These are phyloP conservation scores for Eristalis intricaria DNA, from an alignment of 2,888 invertebrate species.

Conservation along the genomic window DNA sequence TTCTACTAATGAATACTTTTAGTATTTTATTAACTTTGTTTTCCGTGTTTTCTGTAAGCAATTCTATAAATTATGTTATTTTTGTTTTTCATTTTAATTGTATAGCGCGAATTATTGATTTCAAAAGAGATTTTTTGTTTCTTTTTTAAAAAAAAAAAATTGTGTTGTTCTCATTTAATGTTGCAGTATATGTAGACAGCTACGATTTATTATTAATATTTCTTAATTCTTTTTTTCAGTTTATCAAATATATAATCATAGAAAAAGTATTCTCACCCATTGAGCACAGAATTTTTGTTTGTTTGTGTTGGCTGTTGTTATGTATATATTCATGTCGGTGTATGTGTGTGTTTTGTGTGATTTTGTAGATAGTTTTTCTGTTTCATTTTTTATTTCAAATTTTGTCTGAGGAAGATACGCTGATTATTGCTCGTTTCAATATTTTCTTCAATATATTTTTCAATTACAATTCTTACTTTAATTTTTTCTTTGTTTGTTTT, in stretches of 20 bases:
- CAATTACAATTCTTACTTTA: neutral
- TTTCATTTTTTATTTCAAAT: neutral
- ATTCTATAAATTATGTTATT: constrained; percentile 69
- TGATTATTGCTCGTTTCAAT: constrained; percentile 66
- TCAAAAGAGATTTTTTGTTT: constrained; percentile 43
- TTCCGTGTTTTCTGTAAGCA: constrained; percentile 77
- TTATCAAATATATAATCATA: constrained; percentile 69
- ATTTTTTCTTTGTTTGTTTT: neutral
- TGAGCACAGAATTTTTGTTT: constrained; percentile 52
- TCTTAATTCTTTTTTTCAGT: constrained; percentile 32
- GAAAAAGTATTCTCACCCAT: constrained; percentile 66
- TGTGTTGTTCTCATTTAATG: constrained; percentile 37
- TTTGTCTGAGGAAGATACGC: constrained; percentile 63
- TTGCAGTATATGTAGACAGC: constrained; percentile 61
- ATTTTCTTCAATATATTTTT: constrained; percentile 22
- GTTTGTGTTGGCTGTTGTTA: neutral
- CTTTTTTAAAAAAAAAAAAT: constrained; percentile 25
- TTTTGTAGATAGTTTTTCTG: neutral
- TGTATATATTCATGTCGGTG: neutral
- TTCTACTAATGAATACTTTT: constrained; percentile 70
- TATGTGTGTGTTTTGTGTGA: neutral
- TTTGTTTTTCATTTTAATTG: constrained; percentile 50
- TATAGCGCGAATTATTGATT: constrained; percentile 66
- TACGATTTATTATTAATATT: constrained; percentile 46
- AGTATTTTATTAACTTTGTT: constrained; percentile 40